phyloP scores from a whole-genome alignment of 2,797 vertebrate species.

The Iguana delicatissima region DNA sequence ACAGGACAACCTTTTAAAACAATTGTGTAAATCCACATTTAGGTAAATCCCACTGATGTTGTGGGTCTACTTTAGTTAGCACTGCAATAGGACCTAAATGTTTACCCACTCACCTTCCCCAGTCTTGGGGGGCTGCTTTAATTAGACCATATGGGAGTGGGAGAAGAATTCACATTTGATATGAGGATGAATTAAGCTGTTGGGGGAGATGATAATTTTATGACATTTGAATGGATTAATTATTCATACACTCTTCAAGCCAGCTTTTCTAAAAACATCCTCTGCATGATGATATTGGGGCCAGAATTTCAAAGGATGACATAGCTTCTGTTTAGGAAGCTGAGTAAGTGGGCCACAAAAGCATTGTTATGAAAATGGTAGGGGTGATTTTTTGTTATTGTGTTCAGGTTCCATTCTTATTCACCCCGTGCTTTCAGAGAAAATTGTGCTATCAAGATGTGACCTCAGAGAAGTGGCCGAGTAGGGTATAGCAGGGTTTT shows the following conservation, averaged over 20 bases:
- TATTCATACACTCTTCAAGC: constrained; percentile 41
- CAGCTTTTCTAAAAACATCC: constrained; percentile 44
- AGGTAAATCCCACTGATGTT: no score
- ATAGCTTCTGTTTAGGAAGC: constrained; percentile 1
- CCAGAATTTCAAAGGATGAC: constrained; percentile 6
- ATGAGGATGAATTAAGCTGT: constrained; percentile 39
- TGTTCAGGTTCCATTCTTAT: no score
- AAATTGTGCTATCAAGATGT: no score
- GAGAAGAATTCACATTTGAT: not conserved
- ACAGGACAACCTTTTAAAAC: no score
- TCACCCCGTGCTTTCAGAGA: no score
- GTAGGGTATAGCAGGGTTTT: no score
- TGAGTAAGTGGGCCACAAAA: not conserved
- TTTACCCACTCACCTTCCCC: constrained; percentile 55
- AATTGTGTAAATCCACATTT: no score
- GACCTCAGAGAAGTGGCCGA: no score
- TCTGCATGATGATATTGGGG: not conserved
- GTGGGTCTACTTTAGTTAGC: no score
- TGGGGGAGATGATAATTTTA: constrained; percentile 33
- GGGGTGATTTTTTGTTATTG: not conserved
- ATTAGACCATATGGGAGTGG: constrained; percentile 58
- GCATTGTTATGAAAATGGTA: not conserved
- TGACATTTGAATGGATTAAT: constrained; percentile 57
- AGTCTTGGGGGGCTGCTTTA: constrained; percentile 52
- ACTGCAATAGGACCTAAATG: not conserved